Conservation (phyloP, 2,113 vertebrate species). For the Xiphophorus couchianus region DNA sequence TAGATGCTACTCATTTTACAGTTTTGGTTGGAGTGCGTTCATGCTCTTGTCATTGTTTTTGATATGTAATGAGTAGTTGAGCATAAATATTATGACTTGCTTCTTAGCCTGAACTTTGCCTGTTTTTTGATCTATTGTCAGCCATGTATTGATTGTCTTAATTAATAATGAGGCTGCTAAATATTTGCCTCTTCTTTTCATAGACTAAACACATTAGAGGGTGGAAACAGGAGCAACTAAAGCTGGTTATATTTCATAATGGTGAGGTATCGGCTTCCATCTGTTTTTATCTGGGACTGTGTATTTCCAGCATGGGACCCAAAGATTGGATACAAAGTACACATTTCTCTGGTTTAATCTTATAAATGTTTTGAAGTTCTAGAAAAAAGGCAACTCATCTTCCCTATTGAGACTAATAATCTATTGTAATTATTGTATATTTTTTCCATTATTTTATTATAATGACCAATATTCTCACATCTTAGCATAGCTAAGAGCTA, state of each 20-base stretch:
- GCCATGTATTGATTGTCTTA: neutral
- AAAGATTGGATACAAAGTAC: neutral
- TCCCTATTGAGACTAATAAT: neutral
- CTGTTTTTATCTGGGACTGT: neutral
- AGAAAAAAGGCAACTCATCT: too few species aligned
- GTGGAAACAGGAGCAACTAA: neutral
- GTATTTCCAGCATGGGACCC: neutral
- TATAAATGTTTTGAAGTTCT: too few species aligned
- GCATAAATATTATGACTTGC: conserved; percentile 23
- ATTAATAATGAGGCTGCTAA: conserved; percentile 5
- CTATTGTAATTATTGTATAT: neutral
- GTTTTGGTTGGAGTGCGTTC: conserved; percentile 12
- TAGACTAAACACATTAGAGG: neutral
- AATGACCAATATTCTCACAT: neutral
- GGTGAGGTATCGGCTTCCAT: neutral
- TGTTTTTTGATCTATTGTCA: conserved; percentile 3
- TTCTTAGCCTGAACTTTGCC: conserved; percentile 2
- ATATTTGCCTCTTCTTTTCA: conserved; percentile 19
- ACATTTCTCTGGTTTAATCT: neutral
- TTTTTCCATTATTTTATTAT: neutral
- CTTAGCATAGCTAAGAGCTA: neutral
- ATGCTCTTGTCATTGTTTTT: conserved; percentile 1
- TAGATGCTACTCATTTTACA: conserved; percentile 30
- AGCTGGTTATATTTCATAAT: neutral
- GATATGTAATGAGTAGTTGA: conserved; percentile 33